phyloP scores from a whole-genome alignment of 37 sponge, comb jelly and placozoan genomes.

The Ianthella basta region DNA sequence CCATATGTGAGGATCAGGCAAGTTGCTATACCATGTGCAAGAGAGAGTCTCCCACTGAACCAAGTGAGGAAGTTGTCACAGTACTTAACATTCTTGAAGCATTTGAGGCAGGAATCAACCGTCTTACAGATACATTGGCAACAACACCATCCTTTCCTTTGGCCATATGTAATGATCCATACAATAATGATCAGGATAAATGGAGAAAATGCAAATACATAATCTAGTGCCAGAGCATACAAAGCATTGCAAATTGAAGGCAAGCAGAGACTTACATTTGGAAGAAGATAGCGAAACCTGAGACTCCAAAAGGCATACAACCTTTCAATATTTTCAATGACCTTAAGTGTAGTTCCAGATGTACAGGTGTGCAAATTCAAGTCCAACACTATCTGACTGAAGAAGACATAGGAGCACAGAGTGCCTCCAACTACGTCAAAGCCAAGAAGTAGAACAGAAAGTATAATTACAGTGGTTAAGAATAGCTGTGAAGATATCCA shows the following conservation, averaged over 20 bases:
- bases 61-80: too few species aligned
- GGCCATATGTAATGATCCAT: background rate
- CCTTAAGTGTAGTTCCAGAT: background rate
- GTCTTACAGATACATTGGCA: too few species aligned
- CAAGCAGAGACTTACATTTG: background rate
- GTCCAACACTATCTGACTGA: background rate
- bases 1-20: constrained; percentile 19
- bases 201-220: constrained; percentile 58
- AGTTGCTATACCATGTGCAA: background rate
- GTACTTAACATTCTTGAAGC: too few species aligned
- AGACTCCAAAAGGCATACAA: background rate
- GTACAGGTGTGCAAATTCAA: constrained; percentile 2
- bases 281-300: background rate
- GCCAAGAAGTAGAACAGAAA: background rate
- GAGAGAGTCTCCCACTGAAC: too few species aligned
- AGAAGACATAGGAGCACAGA: constrained; percentile 14
- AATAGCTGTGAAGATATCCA: background rate
- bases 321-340: too few species aligned
- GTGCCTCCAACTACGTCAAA: background rate
- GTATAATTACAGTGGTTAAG: background rate
- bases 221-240: constrained; percentile 29
- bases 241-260: background rate
- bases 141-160: background rate
- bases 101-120: too few species aligned
- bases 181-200: constrained; percentile 3